Conservation (phyloP, 2,113 vertebrate species). For the Puntigrus tetrazona region DNA sequence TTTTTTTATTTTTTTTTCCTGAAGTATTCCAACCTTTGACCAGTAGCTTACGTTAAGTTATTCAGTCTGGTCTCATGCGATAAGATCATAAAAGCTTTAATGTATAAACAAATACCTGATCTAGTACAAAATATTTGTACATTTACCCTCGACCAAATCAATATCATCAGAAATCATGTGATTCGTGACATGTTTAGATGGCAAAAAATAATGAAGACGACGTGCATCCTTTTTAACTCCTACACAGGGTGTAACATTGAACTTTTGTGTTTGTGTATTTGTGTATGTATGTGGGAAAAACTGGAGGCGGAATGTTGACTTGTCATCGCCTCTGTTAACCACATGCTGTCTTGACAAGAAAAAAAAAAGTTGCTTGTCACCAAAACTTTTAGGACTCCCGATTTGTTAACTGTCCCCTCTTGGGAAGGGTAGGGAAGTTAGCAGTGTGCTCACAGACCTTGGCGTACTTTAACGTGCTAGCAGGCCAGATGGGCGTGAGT, state of each 20-base stretch:
- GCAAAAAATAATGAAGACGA: slow-evolving; percentile 25
- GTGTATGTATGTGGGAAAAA: slow-evolving; percentile 49
- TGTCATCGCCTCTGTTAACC: slow-evolving; percentile 53
- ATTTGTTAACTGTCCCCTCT: slow-evolving; percentile 56
- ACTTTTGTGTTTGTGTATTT: slow-evolving; percentile 55
- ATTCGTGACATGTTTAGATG: not conserved
- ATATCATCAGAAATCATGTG: not conserved
- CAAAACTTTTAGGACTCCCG: slow-evolving; percentile 52
- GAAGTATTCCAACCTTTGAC: not conserved
- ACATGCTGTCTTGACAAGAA: slow-evolving; percentile 43
- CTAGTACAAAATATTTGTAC: not conserved
- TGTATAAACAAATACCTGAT: not conserved
- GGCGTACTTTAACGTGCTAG: slow-evolving; percentile 72
- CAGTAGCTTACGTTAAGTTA: not conserved
- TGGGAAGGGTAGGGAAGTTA: slow-evolving; percentile 60
- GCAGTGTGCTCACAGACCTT: slow-evolving; percentile 64
- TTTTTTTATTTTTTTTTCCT: no score
- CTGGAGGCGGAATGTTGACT: slow-evolving; percentile 54
- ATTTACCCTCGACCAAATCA: not conserved
- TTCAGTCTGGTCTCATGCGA: not conserved
- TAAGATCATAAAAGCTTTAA: not conserved
- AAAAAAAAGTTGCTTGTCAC: slow-evolving; percentile 43
- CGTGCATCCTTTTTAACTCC: slow-evolving; percentile 37
- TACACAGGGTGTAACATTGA: slow-evolving; percentile 43
- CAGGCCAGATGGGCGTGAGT: slow-evolving; percentile 80